Percentiles rank a stretch among this genome's conserved stretches.
phyloP scores from a whole-genome alignment of 2,888 invertebrate species.

The Schrankia costaestrigalis region DNA sequence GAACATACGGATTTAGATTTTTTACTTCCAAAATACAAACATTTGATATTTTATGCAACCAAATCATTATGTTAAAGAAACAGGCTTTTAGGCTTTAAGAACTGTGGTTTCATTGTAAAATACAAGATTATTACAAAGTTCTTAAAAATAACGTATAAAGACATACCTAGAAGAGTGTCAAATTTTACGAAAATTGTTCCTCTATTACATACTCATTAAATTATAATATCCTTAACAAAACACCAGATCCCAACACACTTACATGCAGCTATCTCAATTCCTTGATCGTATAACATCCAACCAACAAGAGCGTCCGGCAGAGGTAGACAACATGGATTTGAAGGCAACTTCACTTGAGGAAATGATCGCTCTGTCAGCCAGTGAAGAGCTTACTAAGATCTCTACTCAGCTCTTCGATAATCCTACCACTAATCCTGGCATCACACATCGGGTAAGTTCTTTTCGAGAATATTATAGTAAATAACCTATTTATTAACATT shows the following conservation, averaged over 20 bases:
- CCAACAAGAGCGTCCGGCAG: slow-evolving; percentile 51
- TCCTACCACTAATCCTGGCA: slow-evolving; percentile 61
- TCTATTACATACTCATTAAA: not conserved
- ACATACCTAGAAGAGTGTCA: too few species aligned
- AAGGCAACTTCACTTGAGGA: slow-evolving; percentile 60
- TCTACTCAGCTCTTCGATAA: slow-evolving; percentile 60
- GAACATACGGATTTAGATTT: too few species aligned
- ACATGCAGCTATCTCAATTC: slow-evolving; percentile 87
- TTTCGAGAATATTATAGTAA: not conserved
- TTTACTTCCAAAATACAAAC: too few species aligned
- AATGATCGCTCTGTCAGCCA: slow-evolving; percentile 56
- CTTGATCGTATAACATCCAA: slow-evolving; percentile 85
- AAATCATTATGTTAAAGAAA: too few species aligned
- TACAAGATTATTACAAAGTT: too few species aligned
- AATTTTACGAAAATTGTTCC: not conserved
- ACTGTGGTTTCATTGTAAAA: too few species aligned
- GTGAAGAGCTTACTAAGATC: slow-evolving; percentile 51
- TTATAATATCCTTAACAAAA: slow-evolving; percentile 22
- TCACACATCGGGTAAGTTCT: slow-evolving; percentile 64
- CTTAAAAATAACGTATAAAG: too few species aligned
- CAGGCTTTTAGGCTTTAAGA: too few species aligned
- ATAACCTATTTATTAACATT: too few species aligned
- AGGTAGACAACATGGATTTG: slow-evolving; percentile 50
- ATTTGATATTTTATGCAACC: too few species aligned
- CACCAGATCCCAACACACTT: slow-evolving; percentile 88